A percentile compares a stretch with the other conserved stretches of the same genome.
Conservation (phyloP, 2,888 invertebrate genomes). For the Dioctria linearis region DNA sequence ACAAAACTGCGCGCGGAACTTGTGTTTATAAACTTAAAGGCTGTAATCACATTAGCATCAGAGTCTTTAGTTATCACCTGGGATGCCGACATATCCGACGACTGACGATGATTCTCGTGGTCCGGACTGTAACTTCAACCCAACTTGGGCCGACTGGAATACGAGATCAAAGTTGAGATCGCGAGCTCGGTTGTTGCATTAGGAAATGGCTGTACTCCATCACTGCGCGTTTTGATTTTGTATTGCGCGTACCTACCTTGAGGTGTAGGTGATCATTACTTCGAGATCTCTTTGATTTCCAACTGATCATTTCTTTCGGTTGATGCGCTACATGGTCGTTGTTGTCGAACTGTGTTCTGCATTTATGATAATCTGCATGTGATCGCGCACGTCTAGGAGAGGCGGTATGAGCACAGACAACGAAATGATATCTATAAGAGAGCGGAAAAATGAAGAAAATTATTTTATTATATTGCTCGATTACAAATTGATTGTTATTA, state of each 20-base stretch:
- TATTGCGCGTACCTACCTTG: constrained; percentile 59
- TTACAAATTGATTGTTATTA: constrained; percentile 70
- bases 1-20: constrained; percentile 60
- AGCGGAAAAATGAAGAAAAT: constrained; percentile 63
- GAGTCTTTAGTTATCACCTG: constrained; percentile 68
- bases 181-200: constrained; percentile 59
- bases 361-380: constrained; percentile 57
- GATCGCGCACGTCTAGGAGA: constrained; percentile 58
- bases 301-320: constrained; percentile 50
- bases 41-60: constrained; percentile 72
- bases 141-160: not conserved
- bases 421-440: constrained; percentile 59
- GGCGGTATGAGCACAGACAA: constrained; percentile 40
- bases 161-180: constrained; percentile 51
- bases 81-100: constrained; percentile 64
- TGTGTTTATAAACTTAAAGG: constrained; percentile 71
- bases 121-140: not conserved
- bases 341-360: constrained; percentile 39
- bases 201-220: constrained; percentile 1
- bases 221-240: not conserved
- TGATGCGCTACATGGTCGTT: not conserved
- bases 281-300: constrained; percentile 56
- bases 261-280: constrained; percentile 60
- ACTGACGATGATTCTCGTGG: constrained; percentile 27
- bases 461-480: constrained; percentile 61